Conservation (phyloP, 2,888 invertebrate species). For the Cephus rjabovi region DNA sequence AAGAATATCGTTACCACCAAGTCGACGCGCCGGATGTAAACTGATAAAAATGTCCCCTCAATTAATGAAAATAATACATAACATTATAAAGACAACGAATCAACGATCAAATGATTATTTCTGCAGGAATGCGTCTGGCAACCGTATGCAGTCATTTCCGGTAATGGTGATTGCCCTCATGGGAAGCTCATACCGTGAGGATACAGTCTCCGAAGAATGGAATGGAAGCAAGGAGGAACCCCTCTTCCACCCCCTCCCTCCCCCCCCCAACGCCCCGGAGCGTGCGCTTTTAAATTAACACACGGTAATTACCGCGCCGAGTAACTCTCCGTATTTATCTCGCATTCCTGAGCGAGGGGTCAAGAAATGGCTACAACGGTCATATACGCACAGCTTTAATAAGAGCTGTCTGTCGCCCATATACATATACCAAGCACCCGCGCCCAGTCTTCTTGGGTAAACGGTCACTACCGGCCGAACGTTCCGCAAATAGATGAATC, state of each 20-base stretch:
- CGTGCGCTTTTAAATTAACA: slow-evolving; percentile 49
- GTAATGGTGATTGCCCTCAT: slow-evolving; percentile 22
- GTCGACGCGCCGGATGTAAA: neutral
- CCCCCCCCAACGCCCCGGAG: neutral
- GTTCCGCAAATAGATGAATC: neutral
- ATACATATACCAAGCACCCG: neutral
- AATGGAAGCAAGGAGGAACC: neutral
- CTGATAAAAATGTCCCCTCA: neutral
- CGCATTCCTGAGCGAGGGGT: slow-evolving; percentile 34
- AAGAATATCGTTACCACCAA: neutral
- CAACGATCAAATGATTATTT: slow-evolving; percentile 34
- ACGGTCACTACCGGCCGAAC: neutral
- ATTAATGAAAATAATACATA: neutral
- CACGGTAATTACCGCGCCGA: slow-evolving; percentile 43
- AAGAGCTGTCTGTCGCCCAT: neutral
- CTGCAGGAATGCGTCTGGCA: slow-evolving; percentile 35
- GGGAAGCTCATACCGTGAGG: neutral
- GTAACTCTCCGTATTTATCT: slow-evolving; percentile 38
- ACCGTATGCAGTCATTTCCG: slow-evolving; percentile 34
- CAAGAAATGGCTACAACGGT: neutral
- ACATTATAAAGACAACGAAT: slow-evolving; percentile 11
- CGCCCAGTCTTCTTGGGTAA: neutral
- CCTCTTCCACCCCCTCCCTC: too few species aligned
- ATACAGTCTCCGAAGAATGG: neutral
- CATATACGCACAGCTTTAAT: neutral